phyloP scores from a whole-genome alignment of 2,797 vertebrate genomes.

The Kryptolebias ocellatus region DNA sequence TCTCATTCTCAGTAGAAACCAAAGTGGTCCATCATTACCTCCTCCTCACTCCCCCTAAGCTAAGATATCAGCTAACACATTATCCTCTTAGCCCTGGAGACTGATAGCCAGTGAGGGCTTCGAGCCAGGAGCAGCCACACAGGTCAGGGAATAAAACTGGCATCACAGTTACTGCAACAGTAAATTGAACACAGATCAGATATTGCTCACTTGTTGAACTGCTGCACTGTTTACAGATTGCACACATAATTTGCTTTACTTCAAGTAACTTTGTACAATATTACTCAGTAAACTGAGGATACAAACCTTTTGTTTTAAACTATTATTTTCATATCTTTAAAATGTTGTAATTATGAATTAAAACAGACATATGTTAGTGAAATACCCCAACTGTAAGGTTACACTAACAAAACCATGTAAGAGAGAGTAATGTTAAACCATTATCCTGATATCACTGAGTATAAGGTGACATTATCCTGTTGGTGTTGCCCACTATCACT shows the following conservation, averaged over 20 bases:
- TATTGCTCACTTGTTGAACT: constrained; percentile 50
- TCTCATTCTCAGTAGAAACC: constrained; percentile 76
- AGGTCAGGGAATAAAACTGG: constrained; percentile 69
- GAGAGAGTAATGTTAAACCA: constrained; percentile 52
- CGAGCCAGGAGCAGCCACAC: constrained; percentile 74
- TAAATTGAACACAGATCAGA: constrained; percentile 68
- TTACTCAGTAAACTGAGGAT: background rate
- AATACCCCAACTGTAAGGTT: constrained; percentile 31
- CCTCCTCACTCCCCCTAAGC: constrained; percentile 76
- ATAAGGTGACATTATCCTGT: constrained; percentile 68
- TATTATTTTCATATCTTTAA: constrained; percentile 14
- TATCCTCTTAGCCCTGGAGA: constrained; percentile 86
- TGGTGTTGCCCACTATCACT: constrained; percentile 59
- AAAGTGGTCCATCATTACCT: constrained; percentile 84
- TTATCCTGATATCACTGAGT: constrained; percentile 57
- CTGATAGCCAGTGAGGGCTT: constrained; percentile 79
- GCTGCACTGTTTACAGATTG: constrained; percentile 15
- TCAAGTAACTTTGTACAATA: background rate
- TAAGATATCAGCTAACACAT: constrained; percentile 88
- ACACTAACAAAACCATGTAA: constrained; percentile 29
- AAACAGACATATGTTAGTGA: constrained; percentile 13
- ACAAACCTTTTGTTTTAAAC: constrained; percentile 17
- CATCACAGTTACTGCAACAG: constrained; percentile 64
- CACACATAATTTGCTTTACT: background rate
- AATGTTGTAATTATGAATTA: constrained; percentile 15